Evolutionary conservation across 2,888 invertebrate genomes (phyloP).

Genomic region (Serrognathus titanus): DNA sequence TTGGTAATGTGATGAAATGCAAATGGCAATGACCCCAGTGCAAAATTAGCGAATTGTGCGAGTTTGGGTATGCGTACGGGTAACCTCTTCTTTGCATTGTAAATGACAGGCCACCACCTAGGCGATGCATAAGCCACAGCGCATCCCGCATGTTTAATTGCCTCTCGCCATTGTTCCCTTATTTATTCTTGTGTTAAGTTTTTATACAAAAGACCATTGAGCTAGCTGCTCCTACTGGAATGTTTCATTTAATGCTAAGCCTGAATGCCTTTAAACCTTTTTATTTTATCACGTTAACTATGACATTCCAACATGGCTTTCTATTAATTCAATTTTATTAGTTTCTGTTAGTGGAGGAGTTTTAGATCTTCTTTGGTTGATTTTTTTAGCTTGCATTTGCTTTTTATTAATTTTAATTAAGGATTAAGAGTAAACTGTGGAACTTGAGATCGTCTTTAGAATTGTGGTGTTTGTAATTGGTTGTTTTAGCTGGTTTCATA

Average conservation of each 20-base stretch:
- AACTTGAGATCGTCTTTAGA: no score
- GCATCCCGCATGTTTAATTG: slow-evolving; percentile 26
- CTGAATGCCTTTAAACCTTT: no score
- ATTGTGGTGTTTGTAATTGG: no score
- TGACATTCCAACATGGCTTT: no score
- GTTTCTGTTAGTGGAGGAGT: no score
- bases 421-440: no score
- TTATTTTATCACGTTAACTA: no score
- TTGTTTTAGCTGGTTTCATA: no score
- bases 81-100: slow-evolving; percentile 34
- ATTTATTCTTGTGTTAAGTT: slow-evolving; percentile 20
- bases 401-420: no score
- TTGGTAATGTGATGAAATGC: slow-evolving; percentile 23
- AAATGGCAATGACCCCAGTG: slow-evolving; percentile 24
- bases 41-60: slow-evolving; percentile 12
- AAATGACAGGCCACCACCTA: slow-evolving; percentile 34
- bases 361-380: no score
- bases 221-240: slow-evolving; percentile 10
- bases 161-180: slow-evolving; percentile 23
- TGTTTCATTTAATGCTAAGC: neutral
- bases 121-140: slow-evolving; percentile 18
- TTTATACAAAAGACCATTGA: slow-evolving; percentile 8
- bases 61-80: slow-evolving; percentile 4
- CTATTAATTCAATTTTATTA: no score
- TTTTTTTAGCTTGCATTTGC: no score